Percentiles rank a stretch among this genome's conserved stretches.
phyloP scores from a whole-genome alignment of 2,888 invertebrate species.

The Drosophila mimetica region DNA sequence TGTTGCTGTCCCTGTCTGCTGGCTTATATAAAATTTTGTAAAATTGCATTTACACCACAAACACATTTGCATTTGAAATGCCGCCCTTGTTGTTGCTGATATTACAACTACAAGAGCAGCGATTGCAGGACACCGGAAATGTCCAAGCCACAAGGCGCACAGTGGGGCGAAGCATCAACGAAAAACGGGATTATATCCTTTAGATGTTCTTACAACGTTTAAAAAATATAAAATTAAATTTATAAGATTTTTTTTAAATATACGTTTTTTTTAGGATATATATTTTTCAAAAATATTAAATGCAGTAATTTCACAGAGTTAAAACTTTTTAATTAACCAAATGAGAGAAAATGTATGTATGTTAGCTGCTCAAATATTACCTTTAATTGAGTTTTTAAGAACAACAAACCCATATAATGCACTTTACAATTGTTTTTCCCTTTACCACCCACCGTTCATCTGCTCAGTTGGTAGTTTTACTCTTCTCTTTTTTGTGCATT shows the following conservation, averaged over 20 bases:
- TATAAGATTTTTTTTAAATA: background rate
- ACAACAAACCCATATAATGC: conserved; percentile 11
- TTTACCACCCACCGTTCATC: conserved; percentile 17
- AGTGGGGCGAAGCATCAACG: background rate
- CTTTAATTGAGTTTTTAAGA: conserved; percentile 3
- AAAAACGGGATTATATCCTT: too few relatives aligned
- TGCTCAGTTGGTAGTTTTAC: conserved; percentile 34
- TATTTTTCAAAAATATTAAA: too few relatives aligned
- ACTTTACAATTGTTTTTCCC: background rate
- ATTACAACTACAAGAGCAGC: conserved; percentile 65
- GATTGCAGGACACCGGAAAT: conserved; percentile 50
- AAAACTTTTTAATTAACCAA: too few relatives aligned
- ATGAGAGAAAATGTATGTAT: conserved; percentile 1
- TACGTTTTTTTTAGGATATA: too few relatives aligned
- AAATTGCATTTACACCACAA: conserved; percentile 80
- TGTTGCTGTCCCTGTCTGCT: conserved; percentile 28
- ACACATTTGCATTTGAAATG: conserved; percentile 79
- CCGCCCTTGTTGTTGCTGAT: conserved; percentile 32
- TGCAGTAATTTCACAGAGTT: too few relatives aligned
- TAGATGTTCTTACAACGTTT: too few relatives aligned
- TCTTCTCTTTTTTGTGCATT: conserved; percentile 24
- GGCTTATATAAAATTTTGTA: conserved; percentile 75
- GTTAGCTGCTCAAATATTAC: conserved; percentile 16
- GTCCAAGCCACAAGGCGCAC: conserved; percentile 19
- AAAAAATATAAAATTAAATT: background rate